A percentile compares a stretch with the other conserved stretches of the same genome.
phyloP scores from a whole-genome alignment of 2,888 invertebrate genomes.

The Drosophila longiperda region DNA sequence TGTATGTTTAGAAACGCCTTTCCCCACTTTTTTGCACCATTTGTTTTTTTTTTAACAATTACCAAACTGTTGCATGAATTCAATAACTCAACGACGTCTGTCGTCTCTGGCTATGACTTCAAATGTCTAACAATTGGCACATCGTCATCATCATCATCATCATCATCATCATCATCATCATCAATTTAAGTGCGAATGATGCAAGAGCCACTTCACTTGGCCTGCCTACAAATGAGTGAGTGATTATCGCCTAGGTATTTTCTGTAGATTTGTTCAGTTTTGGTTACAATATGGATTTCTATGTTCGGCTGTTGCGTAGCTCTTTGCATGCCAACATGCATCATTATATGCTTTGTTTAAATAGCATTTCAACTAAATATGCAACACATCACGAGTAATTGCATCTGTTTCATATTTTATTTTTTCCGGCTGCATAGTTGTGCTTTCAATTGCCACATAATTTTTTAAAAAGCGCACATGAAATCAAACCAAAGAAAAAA shows the following conservation, averaged over 20 bases:
- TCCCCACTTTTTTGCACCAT: slow-evolving; percentile 20
- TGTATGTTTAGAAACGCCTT: slow-evolving; percentile 41
- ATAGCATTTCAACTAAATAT: slow-evolving; percentile 46
- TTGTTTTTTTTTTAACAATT: slow-evolving; percentile 24
- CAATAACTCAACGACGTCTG: slow-evolving; percentile 46
- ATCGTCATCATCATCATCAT: slow-evolving; percentile 39
- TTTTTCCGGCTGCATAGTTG: slow-evolving; percentile 47
- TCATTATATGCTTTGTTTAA: slow-evolving; percentile 52
- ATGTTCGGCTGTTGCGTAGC: slow-evolving; percentile 52
- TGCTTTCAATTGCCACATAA: slow-evolving; percentile 61
- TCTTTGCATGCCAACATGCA: slow-evolving; percentile 63
- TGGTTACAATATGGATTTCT: slow-evolving; percentile 24
- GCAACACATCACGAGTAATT: slow-evolving; percentile 34
- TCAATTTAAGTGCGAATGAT: slow-evolving; percentile 68
- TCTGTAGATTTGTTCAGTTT: slow-evolving; percentile 18
- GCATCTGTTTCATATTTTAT: slow-evolving; percentile 33
- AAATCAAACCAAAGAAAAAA: slow-evolving; percentile 23
- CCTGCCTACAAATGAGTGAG: slow-evolving; percentile 68
- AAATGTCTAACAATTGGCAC: slow-evolving; percentile 65
- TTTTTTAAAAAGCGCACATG: slow-evolving; percentile 61
- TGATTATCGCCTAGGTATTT: slow-evolving; percentile 53
- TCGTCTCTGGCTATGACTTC: slow-evolving; percentile 29
- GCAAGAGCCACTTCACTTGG: slow-evolving; percentile 63
- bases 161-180: slow-evolving; percentile 53
- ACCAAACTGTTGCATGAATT: slow-evolving; percentile 58